Conservation (phyloP, 2,113 vertebrate species). For the Pteropus alecto region DNA sequence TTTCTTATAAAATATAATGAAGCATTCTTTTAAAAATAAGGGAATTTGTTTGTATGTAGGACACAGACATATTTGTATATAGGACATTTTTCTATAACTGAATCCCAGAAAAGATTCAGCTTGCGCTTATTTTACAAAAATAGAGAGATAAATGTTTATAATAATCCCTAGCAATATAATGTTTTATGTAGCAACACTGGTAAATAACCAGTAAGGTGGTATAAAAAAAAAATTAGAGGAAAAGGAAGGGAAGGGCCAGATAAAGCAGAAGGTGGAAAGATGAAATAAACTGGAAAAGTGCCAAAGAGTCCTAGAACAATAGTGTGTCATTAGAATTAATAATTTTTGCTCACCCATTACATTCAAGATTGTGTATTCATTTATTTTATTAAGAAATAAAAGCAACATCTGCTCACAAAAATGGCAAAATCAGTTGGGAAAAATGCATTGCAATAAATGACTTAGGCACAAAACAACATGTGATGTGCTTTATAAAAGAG, state of each 20-base stretch:
- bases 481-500: not conserved
- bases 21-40: not conserved
- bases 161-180: not conserved
- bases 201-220: not conserved
- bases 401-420: not conserved
- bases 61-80: not conserved
- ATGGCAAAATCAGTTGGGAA: not conserved
- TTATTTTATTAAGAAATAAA: conserved; percentile 31
- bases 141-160: not conserved
- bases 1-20: not conserved
- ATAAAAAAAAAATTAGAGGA: not conserved
- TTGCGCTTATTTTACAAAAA: not conserved
- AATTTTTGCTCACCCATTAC: not conserved
- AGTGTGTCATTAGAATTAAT: not conserved
- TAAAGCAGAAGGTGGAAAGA: not conserved
- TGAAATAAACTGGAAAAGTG: not conserved
- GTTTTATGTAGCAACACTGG: not conserved
- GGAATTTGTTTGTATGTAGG: not conserved
- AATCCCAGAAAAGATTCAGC: not conserved
- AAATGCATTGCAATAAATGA: not conserved
- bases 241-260: not conserved
- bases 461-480: not conserved
- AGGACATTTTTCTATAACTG: not conserved
- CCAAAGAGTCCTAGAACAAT: not conserved
- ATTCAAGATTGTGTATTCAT: not conserved